These are phyloP conservation scores for Caenorhabditis sp. DNA, from an alignment of 2,888 invertebrate species.

Conservation along the genomic window DNA sequence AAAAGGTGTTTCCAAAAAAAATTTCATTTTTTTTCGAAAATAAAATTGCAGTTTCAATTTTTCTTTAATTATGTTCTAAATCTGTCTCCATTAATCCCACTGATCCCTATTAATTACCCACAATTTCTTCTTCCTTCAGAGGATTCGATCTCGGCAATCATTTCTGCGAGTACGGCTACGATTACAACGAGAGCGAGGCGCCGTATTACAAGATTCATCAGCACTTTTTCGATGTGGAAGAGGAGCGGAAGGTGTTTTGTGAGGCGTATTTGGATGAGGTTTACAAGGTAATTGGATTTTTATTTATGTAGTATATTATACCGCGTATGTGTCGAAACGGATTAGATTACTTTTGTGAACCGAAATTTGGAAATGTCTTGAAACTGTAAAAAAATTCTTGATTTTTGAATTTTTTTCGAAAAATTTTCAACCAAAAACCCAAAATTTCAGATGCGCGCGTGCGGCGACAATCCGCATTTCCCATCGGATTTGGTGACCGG, in stretches of 20 bases:
- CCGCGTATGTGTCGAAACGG: too few relatives aligned
- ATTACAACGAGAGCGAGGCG: slow-evolving; percentile 64
- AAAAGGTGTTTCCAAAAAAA: too few relatives aligned
- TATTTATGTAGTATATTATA: too few relatives aligned
- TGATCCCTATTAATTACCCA: too few relatives aligned
- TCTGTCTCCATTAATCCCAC: too few relatives aligned
- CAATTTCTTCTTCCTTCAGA: slow-evolving; percentile 47
- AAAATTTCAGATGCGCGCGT: slow-evolving; percentile 61
- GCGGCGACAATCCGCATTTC: slow-evolving; percentile 67
- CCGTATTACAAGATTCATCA: slow-evolving; percentile 72
- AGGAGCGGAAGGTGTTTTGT: slow-evolving; percentile 67
- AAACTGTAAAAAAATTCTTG: too few relatives aligned
- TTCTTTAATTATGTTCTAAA: too few relatives aligned
- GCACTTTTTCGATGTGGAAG: slow-evolving; percentile 66
- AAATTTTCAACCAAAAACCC: background rate
- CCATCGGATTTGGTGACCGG: slow-evolving; percentile 72
- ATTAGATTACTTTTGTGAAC: too few relatives aligned
- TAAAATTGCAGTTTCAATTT: too few relatives aligned
- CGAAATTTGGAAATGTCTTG: too few relatives aligned
- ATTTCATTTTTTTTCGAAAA: too few relatives aligned
- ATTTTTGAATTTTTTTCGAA: slow-evolving; percentile 5
- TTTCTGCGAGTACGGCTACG: slow-evolving; percentile 74
- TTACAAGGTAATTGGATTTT: slow-evolving; percentile 60
- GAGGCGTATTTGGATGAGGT: slow-evolving; percentile 70
- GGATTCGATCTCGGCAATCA: slow-evolving; percentile 76